These are phyloP conservation scores for Chaetorhynchus papuensis DNA, from an alignment of 2,113 vertebrate genomes.

Conservation along the genomic window DNA sequence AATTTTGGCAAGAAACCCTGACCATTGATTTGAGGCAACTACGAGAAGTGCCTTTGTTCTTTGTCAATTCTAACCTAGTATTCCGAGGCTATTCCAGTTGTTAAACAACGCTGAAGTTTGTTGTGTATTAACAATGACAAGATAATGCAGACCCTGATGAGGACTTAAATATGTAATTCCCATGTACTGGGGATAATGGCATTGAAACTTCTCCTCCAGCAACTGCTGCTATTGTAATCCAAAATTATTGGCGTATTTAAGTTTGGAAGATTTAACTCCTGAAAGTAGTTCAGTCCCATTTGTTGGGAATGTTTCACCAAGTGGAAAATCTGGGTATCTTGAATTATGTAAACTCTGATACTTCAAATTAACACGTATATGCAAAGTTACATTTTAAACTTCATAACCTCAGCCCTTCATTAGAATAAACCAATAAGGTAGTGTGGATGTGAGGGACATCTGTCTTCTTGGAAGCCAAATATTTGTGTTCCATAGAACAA, in stretches of 20 bases:
- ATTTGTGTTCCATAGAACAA: neutral
- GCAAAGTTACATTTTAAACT: neutral
- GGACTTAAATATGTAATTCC: neutral
- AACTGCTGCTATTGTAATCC: neutral
- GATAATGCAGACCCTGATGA: neutral
- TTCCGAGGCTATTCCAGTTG: neutral
- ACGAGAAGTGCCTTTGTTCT: neutral
- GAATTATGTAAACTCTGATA: neutral
- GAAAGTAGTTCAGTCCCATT: neutral
- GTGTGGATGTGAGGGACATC: neutral
- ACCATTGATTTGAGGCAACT: neutral
- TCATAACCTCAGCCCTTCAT: neutral
- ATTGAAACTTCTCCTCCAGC: neutral
- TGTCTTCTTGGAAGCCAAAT: neutral
- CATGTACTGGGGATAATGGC: neutral
- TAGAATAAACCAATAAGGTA: neutral
- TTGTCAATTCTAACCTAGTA: fast-evolving
- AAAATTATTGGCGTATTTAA: neutral
- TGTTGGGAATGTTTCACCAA: fast-evolving
- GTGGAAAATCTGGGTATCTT: neutral
- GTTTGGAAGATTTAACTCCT: neutral
- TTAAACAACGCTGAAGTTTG: neutral
- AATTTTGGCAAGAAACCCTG: neutral
- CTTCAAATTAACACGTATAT: neutral
- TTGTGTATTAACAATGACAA: neutral